phyloP scores from a whole-genome alignment of 2,888 invertebrate species.

The Pemphredon lugubris region DNA sequence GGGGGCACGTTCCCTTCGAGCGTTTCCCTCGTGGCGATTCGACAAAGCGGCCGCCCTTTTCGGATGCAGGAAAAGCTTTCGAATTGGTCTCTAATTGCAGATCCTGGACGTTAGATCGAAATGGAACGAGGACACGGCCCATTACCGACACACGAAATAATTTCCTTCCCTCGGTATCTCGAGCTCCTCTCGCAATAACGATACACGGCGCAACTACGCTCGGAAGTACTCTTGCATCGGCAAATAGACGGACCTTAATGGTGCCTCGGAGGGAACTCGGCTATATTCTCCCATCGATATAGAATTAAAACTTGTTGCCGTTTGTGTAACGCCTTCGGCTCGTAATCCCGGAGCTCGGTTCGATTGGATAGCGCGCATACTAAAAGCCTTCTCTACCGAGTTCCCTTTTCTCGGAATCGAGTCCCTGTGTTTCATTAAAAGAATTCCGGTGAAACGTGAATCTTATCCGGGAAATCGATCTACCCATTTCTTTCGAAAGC shows the following conservation, averaged over 20 bases:
- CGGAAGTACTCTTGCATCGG: constrained; percentile 44
- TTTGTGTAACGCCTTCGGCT: background rate
- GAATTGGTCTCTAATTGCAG: constrained; percentile 51
- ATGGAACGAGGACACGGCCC: constrained; percentile 28
- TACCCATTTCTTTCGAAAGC: too few species aligned
- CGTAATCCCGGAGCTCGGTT: too few species aligned
- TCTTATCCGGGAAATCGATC: too few species aligned
- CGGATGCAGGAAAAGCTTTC: constrained; percentile 29
- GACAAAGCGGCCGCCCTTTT: constrained; percentile 1
- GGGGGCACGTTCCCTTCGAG: too few species aligned
- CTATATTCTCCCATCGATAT: constrained; percentile 4
- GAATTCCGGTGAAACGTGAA: too few species aligned
- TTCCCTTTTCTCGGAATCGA: too few species aligned
- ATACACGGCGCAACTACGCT: constrained; percentile 34
- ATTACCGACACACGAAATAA: constrained; percentile 56
- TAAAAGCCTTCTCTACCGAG: too few species aligned
- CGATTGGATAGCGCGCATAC: too few species aligned
- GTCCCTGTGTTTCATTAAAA: too few species aligned
- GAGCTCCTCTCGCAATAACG: constrained; percentile 43
- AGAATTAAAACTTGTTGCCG: constrained; percentile 43
- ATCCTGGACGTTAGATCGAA: constrained; percentile 17
- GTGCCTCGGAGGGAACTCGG: constrained; percentile 7
- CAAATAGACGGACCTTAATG: constrained; percentile 40
- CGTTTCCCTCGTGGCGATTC: too few species aligned
- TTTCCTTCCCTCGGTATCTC: constrained; percentile 53